phyloP scores from a whole-genome alignment of 2,888 invertebrate species.

The Erebia epiphron region DNA sequence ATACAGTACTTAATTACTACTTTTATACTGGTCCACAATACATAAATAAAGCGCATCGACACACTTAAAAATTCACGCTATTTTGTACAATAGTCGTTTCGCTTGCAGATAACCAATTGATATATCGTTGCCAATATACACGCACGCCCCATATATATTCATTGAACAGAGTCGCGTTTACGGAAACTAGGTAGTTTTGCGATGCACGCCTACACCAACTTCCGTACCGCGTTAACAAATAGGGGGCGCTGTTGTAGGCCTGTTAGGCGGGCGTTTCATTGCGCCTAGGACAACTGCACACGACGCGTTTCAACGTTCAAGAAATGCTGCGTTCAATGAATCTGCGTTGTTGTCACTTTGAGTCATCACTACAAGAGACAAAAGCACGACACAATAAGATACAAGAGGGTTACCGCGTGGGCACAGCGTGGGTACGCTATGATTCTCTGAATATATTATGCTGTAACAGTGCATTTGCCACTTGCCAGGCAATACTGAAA shows the following conservation, averaged over 20 bases:
- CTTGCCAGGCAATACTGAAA: too few species aligned
- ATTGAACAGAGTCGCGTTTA: slow-evolving; percentile 40
- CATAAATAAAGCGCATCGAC: not conserved
- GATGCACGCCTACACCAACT: slow-evolving; percentile 69
- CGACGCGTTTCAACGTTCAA: not conserved
- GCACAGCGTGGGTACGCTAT: too few species aligned
- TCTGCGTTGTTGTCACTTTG: too few species aligned
- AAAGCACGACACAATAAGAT: too few species aligned
- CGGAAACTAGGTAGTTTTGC: slow-evolving; percentile 66
- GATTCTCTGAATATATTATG: too few species aligned
- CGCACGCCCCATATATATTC: slow-evolving; percentile 28
- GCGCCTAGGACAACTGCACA: slow-evolving; percentile 10
- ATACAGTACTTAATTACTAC: too few species aligned
- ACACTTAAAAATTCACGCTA: slow-evolving; percentile 3
- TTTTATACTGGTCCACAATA: not conserved
- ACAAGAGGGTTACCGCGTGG: too few species aligned
- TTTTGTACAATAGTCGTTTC: slow-evolving; percentile 1
- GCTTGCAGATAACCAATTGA: slow-evolving; percentile 19
- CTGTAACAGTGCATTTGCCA: too few species aligned
- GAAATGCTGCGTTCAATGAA: not conserved
- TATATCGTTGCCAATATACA: slow-evolving; percentile 24
- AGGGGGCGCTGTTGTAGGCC: slow-evolving; percentile 53
- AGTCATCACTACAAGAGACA: too few species aligned
- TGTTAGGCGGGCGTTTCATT: slow-evolving; percentile 33
- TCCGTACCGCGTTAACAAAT: slow-evolving; percentile 72